Conservation (phyloP, 2,888 invertebrate species). For the Bugulina stolonifera region DNA sequence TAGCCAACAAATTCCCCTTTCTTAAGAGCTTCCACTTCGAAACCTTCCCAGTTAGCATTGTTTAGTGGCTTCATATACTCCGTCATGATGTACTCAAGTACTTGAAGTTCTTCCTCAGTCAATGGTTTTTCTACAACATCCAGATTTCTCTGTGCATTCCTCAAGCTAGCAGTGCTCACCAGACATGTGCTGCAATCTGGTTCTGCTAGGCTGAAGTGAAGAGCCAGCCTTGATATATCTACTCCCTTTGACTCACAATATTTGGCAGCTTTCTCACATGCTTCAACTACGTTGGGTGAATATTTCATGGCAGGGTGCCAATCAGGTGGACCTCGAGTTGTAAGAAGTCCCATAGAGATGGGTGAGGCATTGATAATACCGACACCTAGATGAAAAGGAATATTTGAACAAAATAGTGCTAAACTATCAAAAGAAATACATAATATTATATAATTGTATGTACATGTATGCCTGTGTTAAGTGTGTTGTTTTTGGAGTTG, state of each 20-base stretch:
- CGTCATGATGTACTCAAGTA: neutral
- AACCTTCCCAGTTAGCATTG: slow-evolving; percentile 67
- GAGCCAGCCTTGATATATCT: slow-evolving; percentile 44
- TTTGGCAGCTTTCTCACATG: slow-evolving; percentile 36
- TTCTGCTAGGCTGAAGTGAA: slow-evolving; percentile 53
- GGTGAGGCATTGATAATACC: slow-evolving; percentile 79
- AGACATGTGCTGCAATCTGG: slow-evolving; percentile 65
- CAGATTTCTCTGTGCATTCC: slow-evolving; percentile 5
- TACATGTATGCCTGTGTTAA: no score
- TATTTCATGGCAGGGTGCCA: slow-evolving; percentile 43
- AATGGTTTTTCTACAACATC: neutral
- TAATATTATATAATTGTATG: no score
- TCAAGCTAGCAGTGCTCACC: slow-evolving; percentile 64
- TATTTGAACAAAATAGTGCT: no score
- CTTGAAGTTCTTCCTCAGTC: slow-evolving; percentile 9
- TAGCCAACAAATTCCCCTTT: slow-evolving; percentile 18
- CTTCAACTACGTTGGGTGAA: slow-evolving; percentile 35
- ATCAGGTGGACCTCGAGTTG: slow-evolving; percentile 60
- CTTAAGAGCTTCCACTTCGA: slow-evolving; percentile 56
- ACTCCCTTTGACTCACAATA: slow-evolving; percentile 39
- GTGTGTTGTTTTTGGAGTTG: no score
- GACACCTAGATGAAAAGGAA: slow-evolving; percentile 57
- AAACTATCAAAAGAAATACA: no score
- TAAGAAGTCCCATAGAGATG: slow-evolving; percentile 75
- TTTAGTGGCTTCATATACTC: slow-evolving; percentile 53